Conservation (phyloP, 2,797 vertebrate genomes). For the Neosilurus hyrtlii region DNA sequence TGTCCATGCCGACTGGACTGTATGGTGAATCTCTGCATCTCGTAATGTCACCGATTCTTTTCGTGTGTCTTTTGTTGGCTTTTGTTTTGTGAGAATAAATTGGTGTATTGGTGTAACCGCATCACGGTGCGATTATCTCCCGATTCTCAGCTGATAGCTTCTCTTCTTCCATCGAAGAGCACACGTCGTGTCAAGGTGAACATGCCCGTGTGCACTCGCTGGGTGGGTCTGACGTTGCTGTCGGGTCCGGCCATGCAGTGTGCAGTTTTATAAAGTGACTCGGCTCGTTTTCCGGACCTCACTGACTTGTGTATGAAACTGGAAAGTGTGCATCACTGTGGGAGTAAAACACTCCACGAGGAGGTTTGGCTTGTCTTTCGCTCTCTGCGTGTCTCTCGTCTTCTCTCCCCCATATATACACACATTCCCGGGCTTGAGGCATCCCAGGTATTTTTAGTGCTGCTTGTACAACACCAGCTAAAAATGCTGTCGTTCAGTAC, state of each 20-base stretch:
- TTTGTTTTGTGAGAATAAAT: not conserved
- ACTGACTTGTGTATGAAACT: slow-evolving; percentile 1
- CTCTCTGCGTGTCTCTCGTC: not conserved
- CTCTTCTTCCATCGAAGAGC: not conserved
- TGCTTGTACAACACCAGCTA: not conserved
- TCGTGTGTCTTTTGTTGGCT: not conserved
- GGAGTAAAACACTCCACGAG: not conserved
- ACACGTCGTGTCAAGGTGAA: too few species aligned
- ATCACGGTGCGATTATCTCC: not conserved
- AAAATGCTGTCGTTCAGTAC: not conserved
- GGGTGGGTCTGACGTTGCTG: not conserved
- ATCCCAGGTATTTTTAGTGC: slow-evolving; percentile 6
- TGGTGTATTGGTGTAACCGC: not conserved
- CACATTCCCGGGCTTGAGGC: not conserved
- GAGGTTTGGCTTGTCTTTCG: not conserved
- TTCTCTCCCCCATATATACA: not conserved
- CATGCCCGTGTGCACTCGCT: not conserved
- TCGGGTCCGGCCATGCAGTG: not conserved
- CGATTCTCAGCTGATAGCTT: not conserved
- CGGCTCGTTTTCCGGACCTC: not conserved
- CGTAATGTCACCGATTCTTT: not conserved
- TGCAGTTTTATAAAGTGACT: not conserved
- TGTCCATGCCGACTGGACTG: not conserved
- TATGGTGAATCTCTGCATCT: not conserved
- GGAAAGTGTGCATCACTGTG: slow-evolving; percentile 40